Evolutionary conservation across 2,797 vertebrate species (phyloP).

Genomic region (Sphenodon punctatus): DNA sequence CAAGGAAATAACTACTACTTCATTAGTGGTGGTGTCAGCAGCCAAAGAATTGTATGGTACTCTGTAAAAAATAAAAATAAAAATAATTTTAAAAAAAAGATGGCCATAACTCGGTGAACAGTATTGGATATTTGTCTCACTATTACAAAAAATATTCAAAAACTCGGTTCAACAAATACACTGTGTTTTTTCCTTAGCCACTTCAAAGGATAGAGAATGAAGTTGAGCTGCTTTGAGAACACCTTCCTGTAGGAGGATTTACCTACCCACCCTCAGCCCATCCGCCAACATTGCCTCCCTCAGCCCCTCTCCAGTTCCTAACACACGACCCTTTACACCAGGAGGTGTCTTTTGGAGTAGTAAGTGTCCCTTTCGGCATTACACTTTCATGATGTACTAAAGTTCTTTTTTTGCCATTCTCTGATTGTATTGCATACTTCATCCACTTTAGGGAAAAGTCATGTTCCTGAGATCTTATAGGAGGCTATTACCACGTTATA

Average conservation of each 20-base stretch:
- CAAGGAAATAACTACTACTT: conserved; percentile 35
- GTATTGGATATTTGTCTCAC: neutral
- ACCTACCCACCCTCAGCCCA: conserved; percentile 88
- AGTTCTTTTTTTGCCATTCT: neutral
- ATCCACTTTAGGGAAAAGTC: neutral
- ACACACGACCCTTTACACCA: conserved; percentile 93
- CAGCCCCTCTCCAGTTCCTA: conserved; percentile 92
- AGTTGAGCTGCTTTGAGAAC: conserved; percentile 93
- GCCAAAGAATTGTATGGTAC: neutral
- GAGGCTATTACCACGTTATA: too few species aligned
- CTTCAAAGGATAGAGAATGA: conserved; percentile 98
- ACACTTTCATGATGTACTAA: neutral
- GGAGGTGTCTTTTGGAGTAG: conserved; percentile 92
- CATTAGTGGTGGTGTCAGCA: neutral
- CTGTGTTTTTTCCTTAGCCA: conserved; percentile 82
- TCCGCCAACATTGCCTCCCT: conserved; percentile 86
- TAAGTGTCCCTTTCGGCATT: conserved; percentile 70
- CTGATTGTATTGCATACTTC: neutral
- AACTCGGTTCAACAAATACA: too few species aligned
- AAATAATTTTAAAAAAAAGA: neutral
- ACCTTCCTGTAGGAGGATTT: conserved; percentile 91
- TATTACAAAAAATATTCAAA: too few species aligned
- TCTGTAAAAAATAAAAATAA: neutral
- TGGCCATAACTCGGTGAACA: neutral
- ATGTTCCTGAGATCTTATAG: too few species aligned